Base-by-base conservation (phyloP, 2,797 vertebrate genomes). In the Diceros bicornis region DNA sequence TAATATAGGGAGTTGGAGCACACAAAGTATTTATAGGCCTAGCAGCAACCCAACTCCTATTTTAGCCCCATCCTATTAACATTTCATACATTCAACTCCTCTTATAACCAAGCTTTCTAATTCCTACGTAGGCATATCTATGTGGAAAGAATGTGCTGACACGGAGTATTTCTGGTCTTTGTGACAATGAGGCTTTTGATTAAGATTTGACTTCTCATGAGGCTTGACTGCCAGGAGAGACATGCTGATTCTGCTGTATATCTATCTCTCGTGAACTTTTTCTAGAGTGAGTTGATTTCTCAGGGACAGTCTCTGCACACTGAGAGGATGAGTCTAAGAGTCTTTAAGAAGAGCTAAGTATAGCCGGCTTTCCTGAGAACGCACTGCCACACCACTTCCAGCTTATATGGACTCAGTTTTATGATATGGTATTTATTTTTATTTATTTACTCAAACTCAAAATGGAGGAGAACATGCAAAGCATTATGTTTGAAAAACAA, bases 101-200 rank as follows among this genome's bases (percentile, higher is more conserved):
- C 62, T 55, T 50, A 75, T 1, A 37, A 77, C 34, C 62, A 55
- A 78, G 79, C 41, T 69, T 71, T 90, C 71, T 66, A 91, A 74
- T 83, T 93, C 8, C 59, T 71, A 37, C 2, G 4, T 7, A 88
- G 57, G 27, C 66, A 88, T 95, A 84, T 41, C 57, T 41, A 68
- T 11, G 5, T 50, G 74, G 79, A 66, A 96, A 87, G 37, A 83
- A 86, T 25, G 23, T 92, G 57, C 37, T 87, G 61, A 83, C 21
- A 13, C 0, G 34, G 27, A 29, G 6, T 37, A 50, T 55, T 94
- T 89, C 55, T 55, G 47, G 55, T 18, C 77, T 82, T 66, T 78
- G 47, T 47, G 68, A 89, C 88, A 94, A 89, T 32, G 77, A 77
- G 55, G 7, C 47, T 89, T 96, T 89, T 77, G 52, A 94, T 66